These are phyloP conservation scores for Peromyscus leucopus DNA, from an alignment of 2,113 vertebrate genomes.

Conservation along the genomic window DNA sequence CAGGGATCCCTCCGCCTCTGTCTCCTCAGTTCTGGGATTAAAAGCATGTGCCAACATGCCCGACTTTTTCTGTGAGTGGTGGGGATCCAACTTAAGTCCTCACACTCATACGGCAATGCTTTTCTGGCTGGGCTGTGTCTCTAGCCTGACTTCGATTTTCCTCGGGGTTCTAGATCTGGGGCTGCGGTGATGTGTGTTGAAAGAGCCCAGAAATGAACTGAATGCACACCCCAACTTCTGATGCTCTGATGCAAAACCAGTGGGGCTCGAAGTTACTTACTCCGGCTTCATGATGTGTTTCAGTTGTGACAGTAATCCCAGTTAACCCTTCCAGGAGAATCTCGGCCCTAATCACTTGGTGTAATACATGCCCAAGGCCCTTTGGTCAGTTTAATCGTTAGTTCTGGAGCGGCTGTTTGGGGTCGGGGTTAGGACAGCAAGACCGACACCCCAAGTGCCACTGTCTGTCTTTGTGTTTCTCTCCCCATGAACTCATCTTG, in stretches of 20 bases:
- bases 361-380: neutral
- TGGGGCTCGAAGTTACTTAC: neutral
- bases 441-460: neutral
- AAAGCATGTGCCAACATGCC: neutral
- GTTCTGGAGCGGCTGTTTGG: neutral
- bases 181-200: neutral
- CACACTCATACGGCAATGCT: neutral
- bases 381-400: neutral
- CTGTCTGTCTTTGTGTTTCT: neutral
- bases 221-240: neutral
- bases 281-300: neutral
- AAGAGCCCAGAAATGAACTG: neutral
- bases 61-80: neutral
- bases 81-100: neutral
- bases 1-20: neutral
- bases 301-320: neutral
- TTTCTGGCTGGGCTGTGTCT: neutral
- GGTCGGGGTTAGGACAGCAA: neutral
- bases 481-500: neutral
- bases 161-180: neutral
- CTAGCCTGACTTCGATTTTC: constrained; percentile 1
- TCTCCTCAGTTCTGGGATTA: neutral
- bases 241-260: neutral
- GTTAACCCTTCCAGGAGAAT: neutral
- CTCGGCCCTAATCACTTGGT: neutral